These are phyloP conservation scores for Lithodes maja DNA, from an alignment of 2,888 invertebrate genomes.

Conservation along the genomic window DNA sequence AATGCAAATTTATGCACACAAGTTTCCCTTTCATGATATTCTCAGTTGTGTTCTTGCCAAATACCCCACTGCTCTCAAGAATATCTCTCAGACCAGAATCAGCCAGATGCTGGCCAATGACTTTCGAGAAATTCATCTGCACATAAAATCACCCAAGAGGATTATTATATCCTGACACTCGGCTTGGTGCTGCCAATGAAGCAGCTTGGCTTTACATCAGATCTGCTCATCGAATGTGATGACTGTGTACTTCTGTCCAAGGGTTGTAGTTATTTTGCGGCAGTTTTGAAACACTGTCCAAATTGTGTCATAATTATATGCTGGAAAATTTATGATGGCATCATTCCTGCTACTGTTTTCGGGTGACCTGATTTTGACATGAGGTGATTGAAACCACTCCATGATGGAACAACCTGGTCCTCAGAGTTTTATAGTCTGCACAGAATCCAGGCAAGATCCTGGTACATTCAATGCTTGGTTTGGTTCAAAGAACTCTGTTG, in stretches of 20 bases:
- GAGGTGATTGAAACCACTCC: background rate
- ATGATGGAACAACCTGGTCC: background rate
- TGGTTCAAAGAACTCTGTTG: background rate
- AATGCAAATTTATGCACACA: no score
- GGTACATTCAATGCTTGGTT: background rate
- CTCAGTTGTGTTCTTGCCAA: background rate
- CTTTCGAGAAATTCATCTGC: background rate
- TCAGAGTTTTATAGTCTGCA: background rate
- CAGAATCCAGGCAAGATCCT: slow-evolving; percentile 1
- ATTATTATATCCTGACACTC: background rate
- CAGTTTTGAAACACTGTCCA: background rate
- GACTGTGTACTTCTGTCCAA: background rate
- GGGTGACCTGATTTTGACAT: background rate
- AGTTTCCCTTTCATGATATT: background rate
- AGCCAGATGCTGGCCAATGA: background rate
- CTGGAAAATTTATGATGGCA: background rate
- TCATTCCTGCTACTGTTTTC: background rate
- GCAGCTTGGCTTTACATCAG: background rate
- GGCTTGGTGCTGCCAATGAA: background rate
- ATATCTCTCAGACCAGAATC: background rate
- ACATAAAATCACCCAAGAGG: background rate
- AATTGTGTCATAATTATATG: background rate
- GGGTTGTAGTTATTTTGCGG: background rate
- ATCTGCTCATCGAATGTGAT: background rate
- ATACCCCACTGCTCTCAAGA: background rate